Evolutionary conservation across 2,888 invertebrate species (phyloP), one percentile per base, ranked within the genome.

Genomic region (Diarsia brunnea): DNA sequence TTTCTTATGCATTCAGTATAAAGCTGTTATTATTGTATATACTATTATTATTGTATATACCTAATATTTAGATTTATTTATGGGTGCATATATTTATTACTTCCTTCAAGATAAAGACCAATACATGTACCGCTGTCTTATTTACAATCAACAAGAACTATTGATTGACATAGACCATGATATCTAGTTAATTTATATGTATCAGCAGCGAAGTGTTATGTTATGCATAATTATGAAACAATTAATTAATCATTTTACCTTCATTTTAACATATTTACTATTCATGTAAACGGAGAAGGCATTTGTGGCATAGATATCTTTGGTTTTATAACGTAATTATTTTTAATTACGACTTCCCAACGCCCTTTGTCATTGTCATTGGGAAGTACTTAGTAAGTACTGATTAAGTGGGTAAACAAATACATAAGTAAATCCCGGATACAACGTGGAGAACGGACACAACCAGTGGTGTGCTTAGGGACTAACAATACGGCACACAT

Each of bases 161-260:
- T 16, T 69, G 47, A 82, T 82, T 77, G 69, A 69, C 65, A 77
- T 49, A 53, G 10, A 24, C 63, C 31, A 24, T 73, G 64, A 69
- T 24, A 53, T 27, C 49, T 11, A 7, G 27, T 27, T 49, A 78
- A 53, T 81, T 81, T 47, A 79, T 73, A 73, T 79, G 78, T 69
- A 72, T 79, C 79, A 68, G 58, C 38, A 65, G 19, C 31, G 0
- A 1, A 61, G 79, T 79, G 64, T 69, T 61, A 72, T 47, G 14
- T 79, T 69, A 49, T 63, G 60, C 68, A 83, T 83, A 81, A 67
- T 71, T 72, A 75, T 67, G 2, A 61, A 53, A 61, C 55, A 70
- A 72, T 66, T 61, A 69, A 84, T 80, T 71, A 58, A 70, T 70
- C 49, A 75, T 70, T 64, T 27, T 64, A 49, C 65, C 60, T 71